These are phyloP conservation scores for Megalops atlanticus DNA, from an alignment of 2,113 vertebrate genomes.

Conservation along the genomic window DNA sequence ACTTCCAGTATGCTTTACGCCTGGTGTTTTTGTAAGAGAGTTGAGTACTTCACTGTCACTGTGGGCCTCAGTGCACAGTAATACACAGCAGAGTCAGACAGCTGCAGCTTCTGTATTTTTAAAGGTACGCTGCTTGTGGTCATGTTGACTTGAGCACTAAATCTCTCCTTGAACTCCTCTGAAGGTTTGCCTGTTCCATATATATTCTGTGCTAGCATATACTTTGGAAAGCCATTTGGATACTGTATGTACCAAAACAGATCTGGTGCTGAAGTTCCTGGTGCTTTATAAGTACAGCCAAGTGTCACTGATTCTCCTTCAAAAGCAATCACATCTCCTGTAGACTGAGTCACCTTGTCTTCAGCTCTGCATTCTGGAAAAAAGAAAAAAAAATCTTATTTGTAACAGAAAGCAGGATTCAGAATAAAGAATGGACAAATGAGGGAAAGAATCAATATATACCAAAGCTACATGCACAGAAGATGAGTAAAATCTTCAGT, in stretches of 20 bases:
- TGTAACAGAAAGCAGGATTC: too few relatives aligned
- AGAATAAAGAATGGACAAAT: too few relatives aligned
- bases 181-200: neutral
- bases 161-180: conserved; percentile 11
- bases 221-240: neutral
- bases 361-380: conserved; percentile 4
- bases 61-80: conserved; percentile 29
- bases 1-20: too few relatives aligned
- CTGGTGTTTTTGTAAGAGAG: conserved; percentile 31
- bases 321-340: conserved; percentile 13
- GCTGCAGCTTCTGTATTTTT: conserved; percentile 5
- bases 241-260: conserved; percentile 36
- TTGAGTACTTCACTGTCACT: conserved; percentile 1
- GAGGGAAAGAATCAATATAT: too few relatives aligned
- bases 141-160: neutral
- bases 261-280: neutral
- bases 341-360: conserved; percentile 30
- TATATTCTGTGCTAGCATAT: neutral
- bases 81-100: conserved; percentile 29
- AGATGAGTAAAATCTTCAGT: too few relatives aligned
- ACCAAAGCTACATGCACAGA: too few relatives aligned
- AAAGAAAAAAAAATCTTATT: neutral
- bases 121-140: neutral
- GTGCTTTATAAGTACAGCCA: conserved; percentile 22
- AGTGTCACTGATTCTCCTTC: conserved; percentile 32